Conservation (phyloP, 2,797 vertebrate species). For the Hyperoplus lanceolatus region DNA sequence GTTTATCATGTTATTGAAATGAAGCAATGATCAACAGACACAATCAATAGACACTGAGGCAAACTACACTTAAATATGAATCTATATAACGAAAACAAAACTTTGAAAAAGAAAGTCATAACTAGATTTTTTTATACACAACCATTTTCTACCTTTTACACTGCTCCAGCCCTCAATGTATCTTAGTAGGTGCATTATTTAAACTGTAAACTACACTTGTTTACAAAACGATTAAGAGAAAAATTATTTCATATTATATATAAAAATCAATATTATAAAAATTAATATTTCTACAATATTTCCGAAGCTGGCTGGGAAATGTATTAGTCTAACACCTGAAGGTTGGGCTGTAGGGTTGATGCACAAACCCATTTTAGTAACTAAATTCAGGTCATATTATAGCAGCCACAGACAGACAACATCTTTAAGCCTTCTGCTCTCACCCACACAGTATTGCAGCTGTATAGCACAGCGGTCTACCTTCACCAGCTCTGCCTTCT, state of each 20-base stretch:
- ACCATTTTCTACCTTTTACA: too few species aligned
- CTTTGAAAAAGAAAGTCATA: not conserved
- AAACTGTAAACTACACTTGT: too few species aligned
- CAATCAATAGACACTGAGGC: not conserved
- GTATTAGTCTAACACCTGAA: constrained; percentile 1
- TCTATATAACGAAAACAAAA: not conserved
- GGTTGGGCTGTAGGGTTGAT: constrained; percentile 35
- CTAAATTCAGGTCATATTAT: constrained; percentile 70
- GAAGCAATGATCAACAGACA: not conserved
- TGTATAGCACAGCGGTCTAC: constrained; percentile 69
- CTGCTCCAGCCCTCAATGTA: too few species aligned
- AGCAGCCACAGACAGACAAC: constrained; percentile 64
- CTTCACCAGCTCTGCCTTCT: constrained; percentile 64
- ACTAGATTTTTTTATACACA: not conserved
- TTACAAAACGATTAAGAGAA: too few species aligned
- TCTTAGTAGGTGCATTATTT: too few species aligned
- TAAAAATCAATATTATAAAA: not conserved
- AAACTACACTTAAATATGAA: not conserved
- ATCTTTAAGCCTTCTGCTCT: constrained; percentile 73
- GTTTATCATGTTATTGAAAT: not conserved
- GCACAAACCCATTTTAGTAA: constrained; percentile 50
- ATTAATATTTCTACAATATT: not conserved
- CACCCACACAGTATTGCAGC: constrained; percentile 73
- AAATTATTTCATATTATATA: not conserved
- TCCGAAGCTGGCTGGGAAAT: not conserved